Conservation (phyloP, 2,113 vertebrate species). For the Ctenodactylus gundi region DNA sequence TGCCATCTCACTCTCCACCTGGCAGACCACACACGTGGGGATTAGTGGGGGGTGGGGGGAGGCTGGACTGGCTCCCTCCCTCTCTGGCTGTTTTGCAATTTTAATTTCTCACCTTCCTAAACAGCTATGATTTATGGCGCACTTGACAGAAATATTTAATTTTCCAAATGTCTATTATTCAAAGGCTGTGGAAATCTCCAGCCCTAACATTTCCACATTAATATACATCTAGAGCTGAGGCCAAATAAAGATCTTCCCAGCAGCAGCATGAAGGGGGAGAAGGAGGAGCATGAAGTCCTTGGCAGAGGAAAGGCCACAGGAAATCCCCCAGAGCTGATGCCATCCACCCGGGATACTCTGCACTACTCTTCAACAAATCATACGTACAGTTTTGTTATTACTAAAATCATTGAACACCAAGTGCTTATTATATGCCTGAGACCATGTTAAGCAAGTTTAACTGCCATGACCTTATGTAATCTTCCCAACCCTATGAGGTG, state of each 20-base stretch:
- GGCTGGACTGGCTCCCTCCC: slow-evolving; percentile 41
- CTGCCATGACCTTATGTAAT: not conserved
- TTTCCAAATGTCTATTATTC: slow-evolving; percentile 76
- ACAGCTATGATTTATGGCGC: slow-evolving; percentile 77
- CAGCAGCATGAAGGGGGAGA: not conserved
- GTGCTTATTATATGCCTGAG: not conserved
- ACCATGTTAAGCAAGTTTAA: not conserved
- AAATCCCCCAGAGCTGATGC: not conserved
- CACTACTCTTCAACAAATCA: not conserved
- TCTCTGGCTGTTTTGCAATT: slow-evolving; percentile 76
- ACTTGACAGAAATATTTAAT: slow-evolving; percentile 81
- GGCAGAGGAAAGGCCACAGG: not conserved
- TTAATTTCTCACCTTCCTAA: slow-evolving; percentile 84
- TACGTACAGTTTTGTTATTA: not conserved
- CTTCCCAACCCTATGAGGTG: not conserved
- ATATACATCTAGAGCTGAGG: slow-evolving; percentile 33
- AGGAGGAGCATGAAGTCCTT: not conserved
- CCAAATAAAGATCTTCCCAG: slow-evolving; percentile 56
- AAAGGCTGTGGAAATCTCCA: slow-evolving; percentile 57
- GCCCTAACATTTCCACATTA: slow-evolving; percentile 47
- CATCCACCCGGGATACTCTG: too few species aligned
- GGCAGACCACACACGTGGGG: slow-evolving; percentile 66
- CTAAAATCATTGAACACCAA: not conserved
- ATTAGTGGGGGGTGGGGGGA: too few species aligned
- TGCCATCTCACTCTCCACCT: not conserved